A percentile compares a stretch with the other conserved stretches of the same genome.
Evolutionary conservation across 35 echinoderm and acorn worm species (phyloP).

Genomic region (Heliocidaris tuberculata): DNA sequence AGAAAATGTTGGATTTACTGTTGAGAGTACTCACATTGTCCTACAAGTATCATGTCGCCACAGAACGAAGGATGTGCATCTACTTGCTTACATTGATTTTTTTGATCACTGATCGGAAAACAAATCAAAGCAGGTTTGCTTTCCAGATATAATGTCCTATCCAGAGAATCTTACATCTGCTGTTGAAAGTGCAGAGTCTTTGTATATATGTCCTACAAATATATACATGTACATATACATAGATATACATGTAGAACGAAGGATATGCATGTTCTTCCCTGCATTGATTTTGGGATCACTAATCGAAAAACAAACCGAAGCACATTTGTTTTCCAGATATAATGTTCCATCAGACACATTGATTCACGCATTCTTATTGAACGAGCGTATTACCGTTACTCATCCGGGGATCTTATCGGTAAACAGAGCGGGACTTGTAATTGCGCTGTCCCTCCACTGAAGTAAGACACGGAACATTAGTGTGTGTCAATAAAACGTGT

Average conservation of each 20-base stretch:
- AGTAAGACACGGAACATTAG: background rate
- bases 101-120: background rate
- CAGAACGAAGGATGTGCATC: background rate
- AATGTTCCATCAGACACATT: constrained; percentile 12
- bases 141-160: background rate
- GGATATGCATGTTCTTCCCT: background rate
- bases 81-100: background rate
- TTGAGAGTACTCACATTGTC: background rate
- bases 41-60: background rate
- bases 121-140: background rate
- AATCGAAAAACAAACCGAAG: background rate
- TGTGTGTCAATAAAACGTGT: no score
- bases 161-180: background rate
- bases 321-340: background rate
- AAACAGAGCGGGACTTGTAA: background rate
- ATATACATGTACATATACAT: no score
- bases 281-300: background rate
- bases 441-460: background rate
- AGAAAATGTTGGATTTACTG: background rate
- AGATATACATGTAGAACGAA: background rate
- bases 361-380: background rate
- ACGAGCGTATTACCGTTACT: background rate
- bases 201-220: no score
- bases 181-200: no score
- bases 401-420: background rate